A percentile compares a stretch with the other conserved stretches of the same genome.
Evolutionary conservation across 2,888 invertebrate species (phyloP).

Genomic region (Orthosia gracilis): DNA sequence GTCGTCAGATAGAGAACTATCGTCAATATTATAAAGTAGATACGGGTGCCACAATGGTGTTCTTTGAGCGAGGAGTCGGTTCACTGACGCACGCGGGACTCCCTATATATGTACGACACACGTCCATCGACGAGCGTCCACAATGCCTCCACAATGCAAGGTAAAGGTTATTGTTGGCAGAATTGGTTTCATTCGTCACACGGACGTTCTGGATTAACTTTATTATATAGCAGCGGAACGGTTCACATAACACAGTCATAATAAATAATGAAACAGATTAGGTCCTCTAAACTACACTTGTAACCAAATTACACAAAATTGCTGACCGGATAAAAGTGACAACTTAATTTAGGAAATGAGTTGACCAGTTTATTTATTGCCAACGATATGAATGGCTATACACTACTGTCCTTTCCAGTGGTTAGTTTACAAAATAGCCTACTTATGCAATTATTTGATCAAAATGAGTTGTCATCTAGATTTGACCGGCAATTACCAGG

Average conservation of each 20-base stretch:
- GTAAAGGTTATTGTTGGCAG: slow-evolving; percentile 87
- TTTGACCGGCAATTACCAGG: neutral
- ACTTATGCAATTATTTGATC: neutral
- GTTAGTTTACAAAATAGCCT: neutral
- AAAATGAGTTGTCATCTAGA: slow-evolving; percentile 2
- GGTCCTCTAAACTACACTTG: slow-evolving; percentile 45
- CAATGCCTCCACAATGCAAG: slow-evolving; percentile 83
- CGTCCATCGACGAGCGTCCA: slow-evolving; percentile 61
- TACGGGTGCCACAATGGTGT: slow-evolving; percentile 30
- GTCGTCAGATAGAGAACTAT: slow-evolving; percentile 11
- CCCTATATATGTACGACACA: slow-evolving; percentile 58
- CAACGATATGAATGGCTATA: slow-evolving; percentile 6
- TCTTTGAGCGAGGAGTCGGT: slow-evolving; percentile 32
- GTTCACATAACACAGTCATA: slow-evolving; percentile 48
- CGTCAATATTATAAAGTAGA: slow-evolving; percentile 44
- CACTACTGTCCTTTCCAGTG: neutral
- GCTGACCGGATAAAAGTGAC: slow-evolving; percentile 58
- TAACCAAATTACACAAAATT: slow-evolving; percentile 58
- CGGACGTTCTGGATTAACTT: slow-evolving; percentile 74
- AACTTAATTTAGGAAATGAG: slow-evolving; percentile 48
- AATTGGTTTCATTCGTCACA: slow-evolving; percentile 79
- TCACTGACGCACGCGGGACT: slow-evolving; percentile 71
- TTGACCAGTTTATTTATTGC: slow-evolving; percentile 33
- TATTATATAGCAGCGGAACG: slow-evolving; percentile 71
- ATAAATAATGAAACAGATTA: slow-evolving; percentile 55